These are phyloP conservation scores for Pogonophryne albipinna DNA, from an alignment of 2,797 vertebrate genomes.

Conservation along the genomic window DNA sequence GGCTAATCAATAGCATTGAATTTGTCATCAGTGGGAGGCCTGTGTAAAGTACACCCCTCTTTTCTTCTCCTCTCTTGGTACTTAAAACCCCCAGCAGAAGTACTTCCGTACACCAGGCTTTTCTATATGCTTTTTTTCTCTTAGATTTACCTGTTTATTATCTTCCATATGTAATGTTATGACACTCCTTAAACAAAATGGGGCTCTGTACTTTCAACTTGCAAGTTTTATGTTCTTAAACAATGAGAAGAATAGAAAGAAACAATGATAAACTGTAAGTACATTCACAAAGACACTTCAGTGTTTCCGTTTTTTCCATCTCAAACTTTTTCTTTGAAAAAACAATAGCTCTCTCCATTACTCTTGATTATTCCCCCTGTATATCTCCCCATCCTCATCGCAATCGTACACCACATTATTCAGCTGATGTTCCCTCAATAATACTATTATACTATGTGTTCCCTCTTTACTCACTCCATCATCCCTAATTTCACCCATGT, in stretches of 20 bases:
- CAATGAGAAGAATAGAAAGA: constrained; percentile 21
- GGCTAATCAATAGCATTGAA: constrained; percentile 50
- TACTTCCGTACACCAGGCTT: constrained; percentile 10
- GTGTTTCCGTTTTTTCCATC: constrained; percentile 10
- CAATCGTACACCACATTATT: constrained; percentile 7
- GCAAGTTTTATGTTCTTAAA: constrained; percentile 37
- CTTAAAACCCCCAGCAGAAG: constrained; percentile 14
- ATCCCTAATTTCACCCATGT: constrained; percentile 6
- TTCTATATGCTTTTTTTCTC: constrained; percentile 5
- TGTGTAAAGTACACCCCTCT: constrained; percentile 9
- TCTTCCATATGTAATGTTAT: constrained; percentile 16
- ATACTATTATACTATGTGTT: not conserved
- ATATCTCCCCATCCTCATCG: not conserved
- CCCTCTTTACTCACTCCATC: constrained; percentile 7
- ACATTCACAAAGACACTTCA: not conserved
- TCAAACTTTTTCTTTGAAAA: constrained; percentile 6
- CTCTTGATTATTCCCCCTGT: constrained; percentile 30
- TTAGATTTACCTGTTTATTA: constrained; percentile 18
- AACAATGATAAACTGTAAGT: constrained; percentile 27
- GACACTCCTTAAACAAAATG: not conserved
- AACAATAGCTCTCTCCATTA: constrained; percentile 35
- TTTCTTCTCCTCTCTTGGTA: constrained; percentile 1
- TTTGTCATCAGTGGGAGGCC: constrained; percentile 15
- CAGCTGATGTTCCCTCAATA: constrained; percentile 12
- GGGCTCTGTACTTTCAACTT: constrained; percentile 39